Conservation (phyloP, 2,888 invertebrate species). For the Drosophila ustulata region DNA sequence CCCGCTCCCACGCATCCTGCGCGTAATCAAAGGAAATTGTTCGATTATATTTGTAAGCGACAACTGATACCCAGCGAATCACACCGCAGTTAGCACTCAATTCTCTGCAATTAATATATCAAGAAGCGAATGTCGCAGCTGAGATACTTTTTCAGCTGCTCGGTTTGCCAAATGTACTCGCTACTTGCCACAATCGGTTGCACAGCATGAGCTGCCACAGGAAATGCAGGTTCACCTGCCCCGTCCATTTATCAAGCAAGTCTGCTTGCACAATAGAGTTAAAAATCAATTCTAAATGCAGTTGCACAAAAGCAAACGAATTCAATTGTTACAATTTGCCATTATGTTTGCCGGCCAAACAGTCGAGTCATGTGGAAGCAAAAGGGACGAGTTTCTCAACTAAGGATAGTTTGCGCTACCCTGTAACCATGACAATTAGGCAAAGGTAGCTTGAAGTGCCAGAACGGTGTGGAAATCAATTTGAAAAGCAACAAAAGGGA, state of each 20-base stretch:
- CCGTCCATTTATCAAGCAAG: slow-evolving; percentile 52
- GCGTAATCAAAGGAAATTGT: slow-evolving; percentile 37
- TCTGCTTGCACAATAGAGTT: slow-evolving; percentile 45
- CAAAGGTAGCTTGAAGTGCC: neutral
- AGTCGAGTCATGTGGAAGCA: slow-evolving; percentile 50
- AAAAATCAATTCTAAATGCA: slow-evolving; percentile 58
- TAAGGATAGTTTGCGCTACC: slow-evolving; percentile 5
- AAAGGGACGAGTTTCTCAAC: slow-evolving; percentile 13
- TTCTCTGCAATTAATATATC: slow-evolving; percentile 47
- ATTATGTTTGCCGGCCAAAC: slow-evolving; percentile 53
- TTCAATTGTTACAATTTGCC: slow-evolving; percentile 59
- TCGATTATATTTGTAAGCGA: slow-evolving; percentile 12
- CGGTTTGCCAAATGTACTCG: neutral
- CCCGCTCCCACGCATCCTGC: slow-evolving; percentile 15
- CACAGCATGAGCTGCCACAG: slow-evolving; percentile 42
- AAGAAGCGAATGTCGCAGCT: slow-evolving; percentile 3
- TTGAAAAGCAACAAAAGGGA: neutral
- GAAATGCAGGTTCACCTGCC: slow-evolving; percentile 49
- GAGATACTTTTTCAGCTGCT: slow-evolving; percentile 10
- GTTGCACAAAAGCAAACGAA: slow-evolving; percentile 32
- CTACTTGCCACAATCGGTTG: slow-evolving; percentile 35
- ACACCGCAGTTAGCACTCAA: slow-evolving; percentile 1
- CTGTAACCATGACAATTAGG: neutral
- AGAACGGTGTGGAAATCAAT: slow-evolving; percentile 10
- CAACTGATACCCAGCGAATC: slow-evolving; percentile 4